Percentiles rank a stretch among this genome's conserved stretches.
Conservation (phyloP, 2,113 vertebrate species). For the Callipepla californica region DNA sequence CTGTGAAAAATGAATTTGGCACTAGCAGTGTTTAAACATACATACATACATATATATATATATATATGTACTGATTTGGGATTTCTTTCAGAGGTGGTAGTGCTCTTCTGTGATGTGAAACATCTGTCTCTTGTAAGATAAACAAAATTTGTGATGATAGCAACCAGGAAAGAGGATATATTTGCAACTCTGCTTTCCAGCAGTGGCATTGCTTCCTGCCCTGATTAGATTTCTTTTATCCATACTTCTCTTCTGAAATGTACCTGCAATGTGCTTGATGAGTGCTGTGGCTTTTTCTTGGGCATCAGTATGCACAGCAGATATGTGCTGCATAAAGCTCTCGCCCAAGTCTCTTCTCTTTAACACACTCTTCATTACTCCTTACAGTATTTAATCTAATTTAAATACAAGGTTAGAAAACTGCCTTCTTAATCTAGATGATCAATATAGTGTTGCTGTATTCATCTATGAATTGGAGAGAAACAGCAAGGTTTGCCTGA, state of each 20-base stretch:
- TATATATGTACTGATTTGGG: background rate
- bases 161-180: background rate
- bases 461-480: background rate
- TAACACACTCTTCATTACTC: background rate
- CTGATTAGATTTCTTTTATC: background rate
- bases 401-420: background rate
- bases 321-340: background rate
- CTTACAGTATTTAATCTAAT: background rate
- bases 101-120: background rate
- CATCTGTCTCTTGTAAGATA: background rate
- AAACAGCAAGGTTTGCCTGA: background rate
- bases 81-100: background rate
- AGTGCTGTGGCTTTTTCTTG: background rate
- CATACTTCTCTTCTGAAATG: fast-evolving
- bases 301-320: fast-evolving
- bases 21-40: background rate
- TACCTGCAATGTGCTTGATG: background rate
- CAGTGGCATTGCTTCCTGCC: background rate
- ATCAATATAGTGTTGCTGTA: background rate
- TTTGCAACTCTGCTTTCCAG: background rate
- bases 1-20: background rate
- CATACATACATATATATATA: background rate
- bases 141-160: background rate
- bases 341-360: background rate
- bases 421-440: background rate